Percentiles rank a stretch among this genome's conserved stretches.
These are phyloP conservation scores for Fregetta grallaria DNA, from an alignment of 2,113 vertebrate genomes.

Conservation along the genomic window DNA sequence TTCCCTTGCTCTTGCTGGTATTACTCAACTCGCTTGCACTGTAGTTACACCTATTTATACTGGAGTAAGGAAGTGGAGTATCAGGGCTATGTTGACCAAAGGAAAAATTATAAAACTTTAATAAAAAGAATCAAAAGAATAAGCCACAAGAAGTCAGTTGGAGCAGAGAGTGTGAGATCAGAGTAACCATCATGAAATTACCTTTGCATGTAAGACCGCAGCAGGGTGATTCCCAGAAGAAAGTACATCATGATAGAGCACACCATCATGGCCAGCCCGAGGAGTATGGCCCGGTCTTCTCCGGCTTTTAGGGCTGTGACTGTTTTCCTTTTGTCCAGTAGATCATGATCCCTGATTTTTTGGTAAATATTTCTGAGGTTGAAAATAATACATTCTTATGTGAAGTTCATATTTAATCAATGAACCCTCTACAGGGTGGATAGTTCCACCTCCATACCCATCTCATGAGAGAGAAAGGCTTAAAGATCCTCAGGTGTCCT, in stretches of 20 bases:
- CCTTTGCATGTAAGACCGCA: conserved; percentile 92
- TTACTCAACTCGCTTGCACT: neutral
- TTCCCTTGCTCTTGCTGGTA: neutral
- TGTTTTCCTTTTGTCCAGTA: conserved; percentile 94
- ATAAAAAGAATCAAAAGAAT: neutral
- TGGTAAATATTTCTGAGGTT: conserved; percentile 91
- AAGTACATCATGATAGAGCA: conserved; percentile 94
- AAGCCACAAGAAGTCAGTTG: neutral
- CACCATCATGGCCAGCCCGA: conserved; percentile 91
- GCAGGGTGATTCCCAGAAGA: conserved; percentile 89
- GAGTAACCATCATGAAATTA: conserved; percentile 32
- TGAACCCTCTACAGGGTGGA: neutral
- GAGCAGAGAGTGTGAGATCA: neutral
- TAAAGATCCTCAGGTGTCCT: conserved; percentile 19
- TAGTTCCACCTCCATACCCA: conserved; percentile 2
- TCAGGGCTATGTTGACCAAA: neutral
- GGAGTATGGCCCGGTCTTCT: conserved; percentile 90
- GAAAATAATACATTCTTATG: conserved; percentile 75
- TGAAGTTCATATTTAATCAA: conserved; percentile 53
- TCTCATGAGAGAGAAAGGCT: neutral
- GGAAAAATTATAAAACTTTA: neutral
- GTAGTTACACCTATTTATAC: neutral
- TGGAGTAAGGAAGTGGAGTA: neutral
- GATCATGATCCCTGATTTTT: conserved; percentile 88
- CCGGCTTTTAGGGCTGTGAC: conserved; percentile 92